Base-by-base conservation (phyloP, 1,140 invertebrate genomes). In the Thrips palmi region DNA sequence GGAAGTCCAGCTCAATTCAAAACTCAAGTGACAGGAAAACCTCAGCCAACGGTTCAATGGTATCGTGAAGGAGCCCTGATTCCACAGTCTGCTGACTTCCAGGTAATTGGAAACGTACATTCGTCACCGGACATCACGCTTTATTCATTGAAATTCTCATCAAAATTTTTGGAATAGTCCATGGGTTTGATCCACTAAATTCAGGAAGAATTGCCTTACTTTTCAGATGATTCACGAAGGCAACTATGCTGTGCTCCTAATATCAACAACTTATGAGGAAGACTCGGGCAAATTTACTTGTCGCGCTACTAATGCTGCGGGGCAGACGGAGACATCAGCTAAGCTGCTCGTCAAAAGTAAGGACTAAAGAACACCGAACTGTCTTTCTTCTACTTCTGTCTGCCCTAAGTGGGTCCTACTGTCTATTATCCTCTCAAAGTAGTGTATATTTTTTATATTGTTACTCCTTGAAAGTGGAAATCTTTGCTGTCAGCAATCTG, bases 301-400 rank as follows among this genome's bases (percentile, higher is more conserved):
- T 56, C 74, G 82, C 47, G 86, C 85, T 23, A 84, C 82, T 38
- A 89, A 87, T 44, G 74, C 79, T 40, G 81, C 79, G 49, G 88
- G 88, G 57, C 84, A 85, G 61, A 82, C 83, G 50, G 82, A 91
- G 68, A 81, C 82, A 31, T 87, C 79, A 49, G 85, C 86, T 49
- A 82, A 80, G 62, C 75, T 97, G 65, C 82, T 80, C 64, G 87
- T 93, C 63, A 86, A 88, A 88, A 91, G 89, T 93, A 89, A 88
- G 86, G 77, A 79, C 66, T 86, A 76, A 80, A n/a, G n/a, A n/a
- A n/a, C n/a, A n/a, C n/a, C n/a, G n/a, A n/a, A n/a, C n/a, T n/a
- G n/a, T n/a, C n/a, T n/a, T n/a, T n/a, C n/a, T n/a, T n/a, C n/a
- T n/a, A n/a, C n/a, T n/a, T n/a, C n/a, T n/a, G n/a, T n/a, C n/a